phyloP scores from a whole-genome alignment of 2,888 invertebrate species.

The Agonopterix alstromeriana region DNA sequence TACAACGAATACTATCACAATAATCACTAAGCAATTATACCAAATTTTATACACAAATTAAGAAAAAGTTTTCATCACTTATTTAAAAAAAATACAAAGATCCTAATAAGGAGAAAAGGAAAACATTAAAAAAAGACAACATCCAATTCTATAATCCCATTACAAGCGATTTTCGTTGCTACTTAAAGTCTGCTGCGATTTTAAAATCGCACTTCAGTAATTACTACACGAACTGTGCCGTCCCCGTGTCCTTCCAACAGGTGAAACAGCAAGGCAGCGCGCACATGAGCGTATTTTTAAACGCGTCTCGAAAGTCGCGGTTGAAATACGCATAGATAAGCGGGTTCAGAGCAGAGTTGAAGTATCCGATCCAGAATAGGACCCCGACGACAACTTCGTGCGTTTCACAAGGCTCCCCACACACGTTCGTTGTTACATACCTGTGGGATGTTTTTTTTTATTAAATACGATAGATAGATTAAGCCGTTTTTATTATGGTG shows the following conservation, averaged over 20 bases:
- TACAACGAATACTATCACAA: constrained; percentile 6
- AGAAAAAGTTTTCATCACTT: too few relatives aligned
- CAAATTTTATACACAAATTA: background rate
- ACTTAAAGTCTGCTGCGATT: background rate
- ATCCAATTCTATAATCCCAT: background rate
- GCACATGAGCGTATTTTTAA: constrained; percentile 92
- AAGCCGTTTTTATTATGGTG: too few relatives aligned
- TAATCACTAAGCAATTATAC: constrained; percentile 1
- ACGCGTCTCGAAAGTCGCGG: constrained; percentile 97
- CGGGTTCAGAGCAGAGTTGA: constrained; percentile 96
- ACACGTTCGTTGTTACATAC: constrained; percentile 90
- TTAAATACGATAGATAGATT: too few relatives aligned
- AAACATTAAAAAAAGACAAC: background rate
- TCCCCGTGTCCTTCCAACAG: constrained; percentile 82
- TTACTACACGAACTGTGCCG: constrained; percentile 74
- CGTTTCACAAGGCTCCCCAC: constrained; percentile 88
- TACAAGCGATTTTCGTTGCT: constrained; percentile 3
- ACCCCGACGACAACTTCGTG: constrained; percentile 91
- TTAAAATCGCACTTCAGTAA: background rate
- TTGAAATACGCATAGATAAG: constrained; percentile 97
- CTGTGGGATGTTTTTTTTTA: constrained; percentile 54
- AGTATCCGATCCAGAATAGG: constrained; percentile 98
- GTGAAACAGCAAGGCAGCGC: constrained; percentile 89
- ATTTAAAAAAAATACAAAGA: too few relatives aligned
- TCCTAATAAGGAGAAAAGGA: background rate